These are phyloP conservation scores for Myotis yumanensis DNA, from an alignment of 2,113 vertebrate species.

Conservation along the genomic window DNA sequence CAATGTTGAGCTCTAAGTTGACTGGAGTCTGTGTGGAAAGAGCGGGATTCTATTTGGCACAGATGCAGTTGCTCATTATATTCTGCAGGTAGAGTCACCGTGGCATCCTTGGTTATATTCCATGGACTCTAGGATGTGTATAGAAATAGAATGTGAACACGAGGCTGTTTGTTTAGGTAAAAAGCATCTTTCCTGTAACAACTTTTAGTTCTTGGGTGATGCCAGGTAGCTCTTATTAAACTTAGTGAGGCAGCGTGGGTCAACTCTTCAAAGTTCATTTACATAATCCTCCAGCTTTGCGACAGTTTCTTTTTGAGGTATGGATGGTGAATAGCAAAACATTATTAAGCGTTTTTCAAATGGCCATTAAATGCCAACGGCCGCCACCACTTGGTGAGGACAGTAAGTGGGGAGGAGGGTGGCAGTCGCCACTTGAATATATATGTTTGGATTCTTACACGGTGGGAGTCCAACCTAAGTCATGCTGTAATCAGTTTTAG, in stretches of 20 bases:
- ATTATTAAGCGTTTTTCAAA: neutral
- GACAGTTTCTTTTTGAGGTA: neutral
- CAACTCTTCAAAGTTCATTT: neutral
- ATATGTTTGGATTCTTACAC: neutral
- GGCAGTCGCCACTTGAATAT: neutral
- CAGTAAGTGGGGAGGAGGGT: neutral
- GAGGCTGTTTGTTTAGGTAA: neutral
- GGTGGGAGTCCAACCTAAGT: neutral
- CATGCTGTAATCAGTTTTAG: neutral
- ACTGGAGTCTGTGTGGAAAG: neutral
- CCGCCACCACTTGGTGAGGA: neutral
- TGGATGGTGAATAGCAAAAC: conserved; percentile 5
- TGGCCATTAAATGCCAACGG: neutral
- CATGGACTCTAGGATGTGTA: neutral
- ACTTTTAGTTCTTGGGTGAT: neutral
- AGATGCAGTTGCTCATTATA: neutral
- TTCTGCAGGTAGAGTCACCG: neutral
- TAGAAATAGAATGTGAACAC: neutral
- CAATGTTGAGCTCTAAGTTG: neutral
- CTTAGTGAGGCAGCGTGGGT: neutral
- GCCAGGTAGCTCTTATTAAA: neutral
- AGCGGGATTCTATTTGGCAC: neutral
- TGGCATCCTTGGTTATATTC: neutral
- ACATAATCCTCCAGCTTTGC: neutral
- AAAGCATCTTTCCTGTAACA: neutral